phyloP scores from a whole-genome alignment of 2,113 vertebrate species.

The Toxotes chatareus region DNA sequence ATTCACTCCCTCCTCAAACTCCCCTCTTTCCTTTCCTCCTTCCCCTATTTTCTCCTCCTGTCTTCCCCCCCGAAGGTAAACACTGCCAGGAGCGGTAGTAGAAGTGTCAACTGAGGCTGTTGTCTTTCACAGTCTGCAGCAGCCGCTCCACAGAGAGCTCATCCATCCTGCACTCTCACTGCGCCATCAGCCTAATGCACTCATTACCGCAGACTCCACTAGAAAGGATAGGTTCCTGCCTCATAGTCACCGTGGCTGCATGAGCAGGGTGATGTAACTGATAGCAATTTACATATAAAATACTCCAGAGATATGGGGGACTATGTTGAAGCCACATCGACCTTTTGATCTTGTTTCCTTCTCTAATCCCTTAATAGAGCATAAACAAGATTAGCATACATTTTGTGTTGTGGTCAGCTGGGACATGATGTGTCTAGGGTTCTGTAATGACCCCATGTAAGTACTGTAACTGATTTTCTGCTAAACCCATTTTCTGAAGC shows the following conservation, averaged over 20 bases:
- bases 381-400: constrained; percentile 45
- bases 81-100: constrained; percentile 29
- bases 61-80: constrained; percentile 48
- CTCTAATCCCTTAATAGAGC: constrained; percentile 26
- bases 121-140: constrained; percentile 29
- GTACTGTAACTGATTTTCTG: neutral
- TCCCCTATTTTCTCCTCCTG: constrained; percentile 15
- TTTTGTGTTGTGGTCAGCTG: constrained; percentile 33
- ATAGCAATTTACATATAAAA: constrained; percentile 67
- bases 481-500: neutral
- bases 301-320: constrained; percentile 25
- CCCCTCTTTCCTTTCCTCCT: neutral
- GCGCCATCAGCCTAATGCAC: constrained; percentile 52
- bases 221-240: constrained; percentile 31
- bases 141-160: constrained; percentile 8
- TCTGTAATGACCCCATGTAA: constrained; percentile 17
- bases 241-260: constrained; percentile 22
- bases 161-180: constrained; percentile 41
- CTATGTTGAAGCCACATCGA: constrained; percentile 26
- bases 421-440: constrained; percentile 15
- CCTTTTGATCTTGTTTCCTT: constrained; percentile 33
- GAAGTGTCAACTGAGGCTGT: constrained; percentile 43
- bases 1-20: neutral
- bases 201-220: constrained; percentile 55
- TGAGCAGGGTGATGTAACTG: constrained; percentile 62